These are phyloP conservation scores for Pelvicachromis taeniatus DNA, from an alignment of 2,113 vertebrate species.

Conservation along the genomic window DNA sequence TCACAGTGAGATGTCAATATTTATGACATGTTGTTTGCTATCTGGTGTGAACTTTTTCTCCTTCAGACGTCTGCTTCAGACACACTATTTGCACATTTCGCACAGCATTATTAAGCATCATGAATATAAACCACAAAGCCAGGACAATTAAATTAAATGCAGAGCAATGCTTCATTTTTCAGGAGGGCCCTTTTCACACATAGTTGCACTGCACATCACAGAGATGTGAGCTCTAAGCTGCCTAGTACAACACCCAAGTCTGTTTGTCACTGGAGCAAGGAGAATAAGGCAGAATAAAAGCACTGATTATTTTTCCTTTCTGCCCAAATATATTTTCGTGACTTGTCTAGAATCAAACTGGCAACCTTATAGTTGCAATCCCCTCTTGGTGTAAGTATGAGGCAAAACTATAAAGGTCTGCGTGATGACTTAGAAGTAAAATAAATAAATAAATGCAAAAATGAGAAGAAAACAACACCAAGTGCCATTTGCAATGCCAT, in stretches of 20 bases:
- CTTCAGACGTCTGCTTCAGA: conserved; percentile 41
- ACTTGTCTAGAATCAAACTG: not conserved
- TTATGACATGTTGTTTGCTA: conserved; percentile 56
- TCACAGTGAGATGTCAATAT: conserved; percentile 64
- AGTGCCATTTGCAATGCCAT: not conserved
- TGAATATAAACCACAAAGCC: not conserved
- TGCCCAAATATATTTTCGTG: not conserved
- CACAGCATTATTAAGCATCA: not conserved
- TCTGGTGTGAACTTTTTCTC: conserved; percentile 45
- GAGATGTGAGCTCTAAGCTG: not conserved
- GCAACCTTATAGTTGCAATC: not conserved
- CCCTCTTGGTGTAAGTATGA: not conserved
- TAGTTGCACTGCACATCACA: not conserved
- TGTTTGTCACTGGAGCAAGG: not conserved
- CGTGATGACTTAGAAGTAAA: not conserved
- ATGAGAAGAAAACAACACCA: not conserved
- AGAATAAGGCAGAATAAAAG: not conserved
- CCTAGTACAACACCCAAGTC: not conserved
- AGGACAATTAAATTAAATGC: not conserved
- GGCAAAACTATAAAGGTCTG: not conserved
- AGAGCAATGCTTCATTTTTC: not conserved
- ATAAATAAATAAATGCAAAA: not conserved
- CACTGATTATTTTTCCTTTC: not conserved
- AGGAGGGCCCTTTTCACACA: not conserved
- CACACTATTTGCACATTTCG: conserved; percentile 21